These are phyloP conservation scores for Oxyteleia sp. DNA, from an alignment of 2,888 invertebrate genomes.

Conservation along the genomic window DNA sequence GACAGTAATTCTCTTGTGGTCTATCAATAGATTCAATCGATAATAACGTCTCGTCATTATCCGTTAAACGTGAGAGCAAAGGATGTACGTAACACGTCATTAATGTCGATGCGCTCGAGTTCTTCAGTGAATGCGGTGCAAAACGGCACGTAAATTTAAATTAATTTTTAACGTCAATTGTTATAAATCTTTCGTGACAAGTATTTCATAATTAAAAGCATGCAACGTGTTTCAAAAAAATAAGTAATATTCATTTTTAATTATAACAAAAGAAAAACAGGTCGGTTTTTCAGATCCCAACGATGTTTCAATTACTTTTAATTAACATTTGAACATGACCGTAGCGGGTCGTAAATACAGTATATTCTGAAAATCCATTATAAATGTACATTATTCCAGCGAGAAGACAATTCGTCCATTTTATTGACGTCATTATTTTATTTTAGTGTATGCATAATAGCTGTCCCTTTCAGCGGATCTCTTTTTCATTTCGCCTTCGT, in stretches of 20 bases:
- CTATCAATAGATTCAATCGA: constrained; percentile 45
- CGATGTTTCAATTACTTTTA: background rate
- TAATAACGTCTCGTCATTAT: constrained; percentile 47
- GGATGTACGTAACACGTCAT: constrained; percentile 33
- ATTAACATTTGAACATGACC: constrained; percentile 8
- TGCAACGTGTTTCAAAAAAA: no score
- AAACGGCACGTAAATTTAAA: background rate
- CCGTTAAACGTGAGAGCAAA: constrained; percentile 32
- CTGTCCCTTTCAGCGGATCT: background rate
- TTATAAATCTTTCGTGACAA: background rate
- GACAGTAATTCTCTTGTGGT: constrained; percentile 38
- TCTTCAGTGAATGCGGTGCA: constrained; percentile 9
- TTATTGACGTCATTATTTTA: constrained; percentile 33
- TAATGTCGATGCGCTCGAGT: constrained; percentile 7
- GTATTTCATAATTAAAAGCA: background rate
- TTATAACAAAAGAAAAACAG: background rate
- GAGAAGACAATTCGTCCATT: constrained; percentile 15
- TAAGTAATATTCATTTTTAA: background rate
- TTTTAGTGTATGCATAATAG: constrained; percentile 15
- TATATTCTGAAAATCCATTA: constrained; percentile 1
- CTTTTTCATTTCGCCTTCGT: constrained; percentile 10
- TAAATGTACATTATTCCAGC: constrained; percentile 17
- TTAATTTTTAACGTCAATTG: background rate
- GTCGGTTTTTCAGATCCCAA: background rate
- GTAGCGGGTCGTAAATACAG: background rate